Evolutionary conservation across 1,140 invertebrate species (phyloP).

Genomic region (Hycleus phaleratus): DNA sequence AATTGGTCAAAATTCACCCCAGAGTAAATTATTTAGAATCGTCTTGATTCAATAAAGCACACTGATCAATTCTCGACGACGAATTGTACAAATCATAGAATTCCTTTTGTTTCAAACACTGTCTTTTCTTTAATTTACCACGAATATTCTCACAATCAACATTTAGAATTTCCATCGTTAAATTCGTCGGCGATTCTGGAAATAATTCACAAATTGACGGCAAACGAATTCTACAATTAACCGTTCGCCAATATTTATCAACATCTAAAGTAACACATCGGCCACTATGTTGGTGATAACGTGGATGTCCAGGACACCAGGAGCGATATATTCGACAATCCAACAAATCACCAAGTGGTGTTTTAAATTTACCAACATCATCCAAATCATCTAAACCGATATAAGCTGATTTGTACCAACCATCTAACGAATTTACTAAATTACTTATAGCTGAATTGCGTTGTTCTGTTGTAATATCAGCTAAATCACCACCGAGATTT

Average conservation of each 20-base stretch:
- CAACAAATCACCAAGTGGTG: conserved; percentile 46
- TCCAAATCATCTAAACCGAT: conserved; percentile 48
- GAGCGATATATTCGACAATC: conserved; percentile 49
- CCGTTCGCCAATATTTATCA: conserved; percentile 48
- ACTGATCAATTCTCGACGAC: conserved; percentile 13
- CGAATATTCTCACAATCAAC: too few relatives aligned
- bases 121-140: too few relatives aligned
- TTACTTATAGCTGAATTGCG: conserved; percentile 44
- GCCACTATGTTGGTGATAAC: conserved; percentile 36
- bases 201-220: conserved; percentile 55
- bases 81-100: conserved; percentile 1
- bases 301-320: conserved; percentile 57
- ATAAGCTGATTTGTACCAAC: conserved; percentile 42
- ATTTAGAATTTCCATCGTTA: too few relatives aligned
- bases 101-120: conserved; percentile 2
- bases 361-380: conserved; percentile 39
- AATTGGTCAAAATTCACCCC: too few relatives aligned
- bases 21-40: neutral
- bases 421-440: conserved; percentile 25
- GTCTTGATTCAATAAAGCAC: conserved; percentile 4
- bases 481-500: conserved; percentile 48
- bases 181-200: conserved; percentile 30
- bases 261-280: conserved; percentile 51
- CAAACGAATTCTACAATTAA: conserved; percentile 44
- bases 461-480: conserved; percentile 49